These are phyloP conservation scores for Miniopterus natalensis DNA, from an alignment of 2,113 vertebrate species.

Conservation along the genomic window DNA sequence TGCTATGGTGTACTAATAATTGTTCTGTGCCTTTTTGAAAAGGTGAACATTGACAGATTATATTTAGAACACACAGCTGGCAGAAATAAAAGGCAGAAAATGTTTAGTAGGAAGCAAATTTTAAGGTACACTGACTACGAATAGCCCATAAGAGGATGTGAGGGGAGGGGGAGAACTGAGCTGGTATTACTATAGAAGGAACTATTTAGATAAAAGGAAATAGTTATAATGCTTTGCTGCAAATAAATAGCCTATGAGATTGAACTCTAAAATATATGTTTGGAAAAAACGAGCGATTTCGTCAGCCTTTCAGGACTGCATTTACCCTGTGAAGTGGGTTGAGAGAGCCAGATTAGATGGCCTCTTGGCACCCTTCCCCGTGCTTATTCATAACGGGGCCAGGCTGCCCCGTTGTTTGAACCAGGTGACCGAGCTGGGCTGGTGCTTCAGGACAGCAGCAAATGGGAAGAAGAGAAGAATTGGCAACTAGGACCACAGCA, in stretches of 20 bases:
- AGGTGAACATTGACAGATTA: background rate
- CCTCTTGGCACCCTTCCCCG: background rate
- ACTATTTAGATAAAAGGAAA: background rate
- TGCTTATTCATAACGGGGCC: background rate
- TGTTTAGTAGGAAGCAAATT: conserved; percentile 31
- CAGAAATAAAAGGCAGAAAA: conserved; percentile 44
- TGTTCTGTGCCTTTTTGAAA: background rate
- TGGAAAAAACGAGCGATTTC: background rate
- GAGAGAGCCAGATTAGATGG: background rate
- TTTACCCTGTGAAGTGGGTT: background rate
- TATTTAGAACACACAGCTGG: conserved; percentile 44
- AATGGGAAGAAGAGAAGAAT: conserved; percentile 34
- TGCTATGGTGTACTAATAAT: background rate
- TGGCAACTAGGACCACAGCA: conserved; percentile 24
- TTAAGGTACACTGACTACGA: background rate
- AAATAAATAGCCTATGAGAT: background rate
- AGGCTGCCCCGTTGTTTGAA: conserved; percentile 2
- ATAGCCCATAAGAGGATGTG: background rate
- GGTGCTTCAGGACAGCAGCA: background rate
- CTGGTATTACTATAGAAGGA: background rate
- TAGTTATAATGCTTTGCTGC: conserved; percentile 13
- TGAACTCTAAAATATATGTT: conserved; percentile 19
- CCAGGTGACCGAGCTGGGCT: conserved; percentile 34
- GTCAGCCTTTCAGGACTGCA: background rate
- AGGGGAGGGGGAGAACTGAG: background rate